These are phyloP conservation scores for Brachionus rotundiformis DNA, from an alignment of 1,140 invertebrate species.

Conservation along the genomic window DNA sequence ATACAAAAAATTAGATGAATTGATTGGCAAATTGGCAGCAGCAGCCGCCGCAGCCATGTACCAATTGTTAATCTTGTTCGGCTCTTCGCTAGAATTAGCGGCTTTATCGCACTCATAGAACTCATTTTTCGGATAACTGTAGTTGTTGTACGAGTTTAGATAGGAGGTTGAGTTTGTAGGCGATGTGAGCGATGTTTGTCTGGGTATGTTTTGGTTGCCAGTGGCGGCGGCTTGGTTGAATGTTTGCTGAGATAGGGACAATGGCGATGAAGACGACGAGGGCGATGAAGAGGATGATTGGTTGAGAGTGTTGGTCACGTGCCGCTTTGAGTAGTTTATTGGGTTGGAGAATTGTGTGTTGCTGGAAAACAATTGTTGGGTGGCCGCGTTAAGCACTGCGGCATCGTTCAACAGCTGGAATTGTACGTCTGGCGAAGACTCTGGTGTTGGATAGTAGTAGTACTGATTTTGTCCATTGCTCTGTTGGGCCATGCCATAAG, in stretches of 20 bases:
- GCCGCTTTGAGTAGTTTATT: constrained; percentile 2
- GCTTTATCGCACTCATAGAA: constrained; percentile 22
- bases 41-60: constrained; percentile 37
- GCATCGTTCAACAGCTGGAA: constrained; percentile 40
- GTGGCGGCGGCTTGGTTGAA: neutral
- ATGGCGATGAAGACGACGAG: neutral
- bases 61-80: constrained; percentile 44
- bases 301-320: neutral
- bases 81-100: neutral
- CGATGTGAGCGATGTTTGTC: neutral
- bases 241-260: neutral
- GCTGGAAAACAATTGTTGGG: constrained; percentile 2
- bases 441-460: constrained; percentile 45
- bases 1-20: constrained; percentile 8
- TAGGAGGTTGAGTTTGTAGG: neutral
- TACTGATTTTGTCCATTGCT: neutral
- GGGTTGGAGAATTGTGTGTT: constrained; percentile 37
- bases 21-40: constrained; percentile 34
- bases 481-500: constrained; percentile 26
- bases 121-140: constrained; percentile 7
- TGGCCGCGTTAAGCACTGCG: constrained; percentile 45
- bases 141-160: neutral
- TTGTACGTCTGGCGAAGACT: constrained; percentile 47
- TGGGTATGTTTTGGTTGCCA: neutral
- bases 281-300: constrained; percentile 26